Evolutionary conservation across 2,113 vertebrate species (phyloP), one percentile per base, ranked within the genome.

Genomic region (Meles meles): DNA sequence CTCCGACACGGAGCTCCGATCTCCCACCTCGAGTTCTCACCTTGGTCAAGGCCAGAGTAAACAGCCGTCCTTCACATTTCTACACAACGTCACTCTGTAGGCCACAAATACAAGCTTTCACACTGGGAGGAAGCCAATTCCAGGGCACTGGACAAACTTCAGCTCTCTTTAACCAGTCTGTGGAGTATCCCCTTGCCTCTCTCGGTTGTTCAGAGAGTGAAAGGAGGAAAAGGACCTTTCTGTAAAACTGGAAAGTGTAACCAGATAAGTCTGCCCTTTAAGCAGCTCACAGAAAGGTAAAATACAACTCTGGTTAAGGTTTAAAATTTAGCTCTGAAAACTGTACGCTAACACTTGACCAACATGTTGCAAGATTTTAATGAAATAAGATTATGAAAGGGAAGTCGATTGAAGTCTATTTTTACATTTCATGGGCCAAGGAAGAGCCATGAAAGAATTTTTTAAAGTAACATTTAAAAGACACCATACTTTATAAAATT

Each of bases 291-390:
- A 93, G 31, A 91, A 3, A 59, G 20, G 59, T 52, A 83, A 93
- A 71, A 79, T 93, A 88, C 83, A 93, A 93, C 37, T 52, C 39
- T 15, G 6, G 65, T 82, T 77, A 42, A 47, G 29, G 76, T 81
- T 96, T 96, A 85, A 95, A 96, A 89, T 76, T 97, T 57, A 79
- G 80, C 87, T 77, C 42, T 87, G 76, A 97, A 97, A 95, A 92
- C 59, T 69, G 80, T 82, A 94, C 52, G 76, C 76, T 61, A 82
- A 39, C 31, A 81, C 44, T 74, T 88, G 57, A 92, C 90, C 92
- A 74, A 95, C 47, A 90, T 47, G 57, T 67, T 93, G 49, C 57
- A 96, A 90, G 82, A 91, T 79, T 97, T 97, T 94, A 96, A 96
- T 97, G 86, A 95, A 96, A 94, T 39, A 76, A 90, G 59, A 89